These are phyloP conservation scores for Phalera bucephala DNA, from an alignment of 2,888 invertebrate species.

Conservation along the genomic window DNA sequence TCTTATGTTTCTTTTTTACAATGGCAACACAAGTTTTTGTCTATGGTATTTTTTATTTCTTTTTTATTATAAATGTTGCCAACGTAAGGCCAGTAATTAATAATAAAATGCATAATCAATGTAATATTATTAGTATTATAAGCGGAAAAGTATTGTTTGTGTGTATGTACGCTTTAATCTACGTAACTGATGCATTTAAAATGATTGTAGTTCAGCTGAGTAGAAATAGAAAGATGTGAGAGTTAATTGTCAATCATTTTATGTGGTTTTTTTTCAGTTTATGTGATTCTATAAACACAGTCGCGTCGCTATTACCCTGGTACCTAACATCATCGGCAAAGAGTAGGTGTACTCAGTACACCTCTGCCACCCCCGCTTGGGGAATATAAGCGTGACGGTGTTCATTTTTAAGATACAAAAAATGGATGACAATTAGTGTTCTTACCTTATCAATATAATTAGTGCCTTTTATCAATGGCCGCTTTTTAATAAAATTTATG, in stretches of 20 bases:
- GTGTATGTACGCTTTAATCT: slow-evolving; percentile 9
- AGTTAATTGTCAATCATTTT: slow-evolving; percentile 10
- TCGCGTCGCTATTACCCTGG: too few species aligned
- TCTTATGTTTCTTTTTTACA: neutral
- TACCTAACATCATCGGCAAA: too few species aligned
- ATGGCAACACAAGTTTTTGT: too few species aligned
- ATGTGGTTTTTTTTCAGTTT: too few species aligned
- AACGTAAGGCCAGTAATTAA: slow-evolving; percentile 27
- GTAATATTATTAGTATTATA: slow-evolving; percentile 28
- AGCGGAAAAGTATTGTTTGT: slow-evolving; percentile 15
- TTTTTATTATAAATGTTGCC: slow-evolving; percentile 25
- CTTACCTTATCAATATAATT: slow-evolving; percentile 9
- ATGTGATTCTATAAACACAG: too few species aligned
- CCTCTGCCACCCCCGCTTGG: too few species aligned
- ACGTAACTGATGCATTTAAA: slow-evolving; percentile 25
- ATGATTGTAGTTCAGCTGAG: neutral
- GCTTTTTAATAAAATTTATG: neutral
- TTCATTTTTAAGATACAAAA: too few species aligned
- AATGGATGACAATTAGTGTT: slow-evolving; percentile 11
- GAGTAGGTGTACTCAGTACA: too few species aligned
- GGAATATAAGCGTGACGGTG: too few species aligned
- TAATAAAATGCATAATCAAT: slow-evolving; percentile 5
- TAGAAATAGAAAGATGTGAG: slow-evolving; percentile 2
- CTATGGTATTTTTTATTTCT: too few species aligned
- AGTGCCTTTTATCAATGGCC: slow-evolving; percentile 28